phyloP scores from a whole-genome alignment of 2,113 vertebrate genomes.

The Hemibagrus wyckioides region DNA sequence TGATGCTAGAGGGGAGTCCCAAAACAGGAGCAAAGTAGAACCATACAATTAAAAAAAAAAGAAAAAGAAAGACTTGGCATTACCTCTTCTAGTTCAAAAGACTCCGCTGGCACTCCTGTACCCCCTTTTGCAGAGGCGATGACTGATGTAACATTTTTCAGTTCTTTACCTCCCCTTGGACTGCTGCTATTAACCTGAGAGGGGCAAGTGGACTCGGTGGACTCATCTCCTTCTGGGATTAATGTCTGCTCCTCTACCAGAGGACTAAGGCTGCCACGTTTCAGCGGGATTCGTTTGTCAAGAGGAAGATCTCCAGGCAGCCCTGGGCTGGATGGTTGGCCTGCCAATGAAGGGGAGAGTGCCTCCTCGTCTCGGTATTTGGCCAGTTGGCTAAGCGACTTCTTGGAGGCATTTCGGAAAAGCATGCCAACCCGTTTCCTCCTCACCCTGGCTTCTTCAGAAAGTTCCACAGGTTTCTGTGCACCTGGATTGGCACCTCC shows the following conservation, averaged over 20 bases:
- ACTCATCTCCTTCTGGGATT: constrained; percentile 20
- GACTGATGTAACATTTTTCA: constrained; percentile 8
- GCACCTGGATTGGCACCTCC: constrained; percentile 13
- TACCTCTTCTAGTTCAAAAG: constrained; percentile 69
- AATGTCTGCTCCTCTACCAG: constrained; percentile 60
- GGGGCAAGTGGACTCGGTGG: background rate
- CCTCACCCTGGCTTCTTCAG: constrained; percentile 61
- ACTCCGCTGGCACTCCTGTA: constrained; percentile 50
- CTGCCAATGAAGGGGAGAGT: background rate
- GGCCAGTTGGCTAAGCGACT: constrained; percentile 57
- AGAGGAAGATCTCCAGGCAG: background rate
- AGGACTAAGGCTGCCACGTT: constrained; percentile 52
- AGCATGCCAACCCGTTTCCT: constrained; percentile 61
- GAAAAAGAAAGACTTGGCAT: background rate
- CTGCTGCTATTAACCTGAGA: constrained; percentile 10
- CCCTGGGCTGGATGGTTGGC: background rate
- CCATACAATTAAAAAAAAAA: background rate
- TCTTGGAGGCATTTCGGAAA: constrained; percentile 66
- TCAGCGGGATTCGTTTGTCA: constrained; percentile 46
- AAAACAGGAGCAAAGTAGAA: background rate
- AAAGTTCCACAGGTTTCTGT: background rate
- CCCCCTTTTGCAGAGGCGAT: constrained; percentile 43
- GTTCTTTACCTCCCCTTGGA: constrained; percentile 32
- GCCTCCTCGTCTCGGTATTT: constrained; percentile 9
- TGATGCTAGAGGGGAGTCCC: background rate